These are phyloP conservation scores for Cryptophagus acutangulus DNA, from an alignment of 2,888 invertebrate genomes.

Conservation along the genomic window DNA sequence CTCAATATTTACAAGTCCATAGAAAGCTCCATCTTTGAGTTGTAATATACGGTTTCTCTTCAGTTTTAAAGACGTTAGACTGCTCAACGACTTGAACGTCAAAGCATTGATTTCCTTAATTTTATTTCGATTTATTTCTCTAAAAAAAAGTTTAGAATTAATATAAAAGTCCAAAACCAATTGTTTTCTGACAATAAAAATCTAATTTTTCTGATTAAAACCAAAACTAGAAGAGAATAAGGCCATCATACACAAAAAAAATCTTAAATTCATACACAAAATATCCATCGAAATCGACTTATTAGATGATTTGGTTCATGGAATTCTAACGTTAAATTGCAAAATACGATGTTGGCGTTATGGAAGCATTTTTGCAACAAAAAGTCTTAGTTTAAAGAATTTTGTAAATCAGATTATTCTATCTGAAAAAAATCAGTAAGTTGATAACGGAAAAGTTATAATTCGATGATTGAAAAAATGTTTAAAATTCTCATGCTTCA, in stretches of 20 bases:
- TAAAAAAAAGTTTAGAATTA: conserved; percentile 40
- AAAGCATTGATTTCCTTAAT: conserved; percentile 74
- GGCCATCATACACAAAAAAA: neutral
- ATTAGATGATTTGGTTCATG: no score
- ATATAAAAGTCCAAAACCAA: conserved; percentile 6
- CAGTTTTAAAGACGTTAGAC: conserved; percentile 69
- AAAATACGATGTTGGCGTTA: no score
- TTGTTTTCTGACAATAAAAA: neutral
- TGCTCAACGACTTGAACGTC: conserved; percentile 72
- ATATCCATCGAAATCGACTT: no score
- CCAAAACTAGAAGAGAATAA: conserved; percentile 7
- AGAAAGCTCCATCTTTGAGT: conserved; percentile 86
- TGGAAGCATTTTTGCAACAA: no score
- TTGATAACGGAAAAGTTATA: no score
- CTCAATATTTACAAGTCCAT: conserved; percentile 71
- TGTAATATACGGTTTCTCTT: conserved; percentile 74
- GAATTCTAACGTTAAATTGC: no score
- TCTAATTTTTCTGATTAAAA: conserved; percentile 5
- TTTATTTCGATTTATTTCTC: conserved; percentile 80
- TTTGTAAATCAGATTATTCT: no score
- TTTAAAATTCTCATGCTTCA: no score
- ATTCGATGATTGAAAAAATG: no score
- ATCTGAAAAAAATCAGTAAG: no score
- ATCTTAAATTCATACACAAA: no score
- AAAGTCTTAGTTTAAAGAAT: no score